Evolutionary conservation across 53 echinoderm and acorn worm genomes (phyloP), one percentile per base, ranked within the genome.

Genomic region (Antedon mediterranea): DNA sequence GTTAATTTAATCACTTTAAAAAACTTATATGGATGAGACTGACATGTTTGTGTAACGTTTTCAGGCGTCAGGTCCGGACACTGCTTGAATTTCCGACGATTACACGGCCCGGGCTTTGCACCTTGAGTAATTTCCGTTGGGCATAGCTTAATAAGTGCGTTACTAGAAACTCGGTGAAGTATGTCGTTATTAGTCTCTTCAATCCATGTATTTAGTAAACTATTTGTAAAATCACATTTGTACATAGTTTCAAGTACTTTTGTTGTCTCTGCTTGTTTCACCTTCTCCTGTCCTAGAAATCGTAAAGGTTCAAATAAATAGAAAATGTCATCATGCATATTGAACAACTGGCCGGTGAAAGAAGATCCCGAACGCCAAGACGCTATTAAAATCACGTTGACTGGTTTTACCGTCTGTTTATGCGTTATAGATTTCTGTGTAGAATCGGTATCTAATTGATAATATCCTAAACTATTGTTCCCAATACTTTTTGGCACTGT

Each of bases 341-440:
- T 83, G 74, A 83, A 83, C 32, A 83, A 33, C 29, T 83, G 78
- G 23, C 84, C 84, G 43, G 78, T 78, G 78, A 83, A 78, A 32
- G 78, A 78, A n/a, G 84, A 83, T 23, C 84, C 84, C 73, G 78
- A 83, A 15, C 84, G 70, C 84, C 84, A 83, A 74, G 78, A 74
- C 30, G 84, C 84, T 73, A 83, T 72, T 30, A 83, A 43, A 78
- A 83, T 78, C 43, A 83, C 73, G 26, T 78, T 44, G 37, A 83
- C 72, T n/a, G 71, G 77, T 57, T n/a, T n/a, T n/a, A n/a, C n/a
- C n/a, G n/a, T n/a, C n/a, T n/a, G n/a, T n/a, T n/a, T n/a, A n/a
- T n/a, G n/a, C n/a, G n/a, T n/a, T n/a, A n/a, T n/a, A n/a, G n/a
- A n/a, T n/a, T n/a, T n/a, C n/a, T n/a, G n/a, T n/a, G n/a, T n/a